These are phyloP conservation scores for Strix uralensis DNA, from an alignment of 2,113 vertebrate species.

Conservation along the genomic window DNA sequence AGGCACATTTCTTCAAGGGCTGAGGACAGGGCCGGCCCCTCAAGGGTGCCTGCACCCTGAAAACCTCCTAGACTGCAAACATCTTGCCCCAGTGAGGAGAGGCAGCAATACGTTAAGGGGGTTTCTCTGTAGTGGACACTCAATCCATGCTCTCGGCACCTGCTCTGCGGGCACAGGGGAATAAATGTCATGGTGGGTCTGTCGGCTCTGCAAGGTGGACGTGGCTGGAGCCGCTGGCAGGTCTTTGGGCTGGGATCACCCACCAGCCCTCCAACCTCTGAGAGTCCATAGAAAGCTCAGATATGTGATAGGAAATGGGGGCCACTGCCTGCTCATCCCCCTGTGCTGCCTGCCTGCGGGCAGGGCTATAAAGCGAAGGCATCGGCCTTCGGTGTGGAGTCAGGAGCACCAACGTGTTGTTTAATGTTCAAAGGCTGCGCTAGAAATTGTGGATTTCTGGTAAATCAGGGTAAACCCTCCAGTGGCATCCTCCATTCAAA, in stretches of 20 bases:
- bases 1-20: neutral
- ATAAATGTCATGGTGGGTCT: neutral
- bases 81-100: rapidly evolving
- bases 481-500: neutral
- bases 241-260: neutral
- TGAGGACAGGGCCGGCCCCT: neutral
- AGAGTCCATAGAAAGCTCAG: neutral
- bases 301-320: rapidly evolving
- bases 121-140: neutral
- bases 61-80: neutral
- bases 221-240: rapidly evolving
- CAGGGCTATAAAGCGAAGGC: rapidly evolving
- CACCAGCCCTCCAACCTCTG: neutral
- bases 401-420: rapidly evolving
- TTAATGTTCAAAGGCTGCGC: neutral
- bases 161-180: neutral
- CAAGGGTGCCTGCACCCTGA: neutral
- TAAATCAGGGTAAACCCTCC: neutral
- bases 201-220: neutral
- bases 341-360: neutral
- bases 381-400: rapidly evolving
- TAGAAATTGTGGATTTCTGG: neutral
- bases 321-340: neutral
- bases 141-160: rapidly evolving
- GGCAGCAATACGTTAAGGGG: neutral